phyloP scores from a whole-genome alignment of 2,113 vertebrate genomes.

The Mesitornis unicolor region DNA sequence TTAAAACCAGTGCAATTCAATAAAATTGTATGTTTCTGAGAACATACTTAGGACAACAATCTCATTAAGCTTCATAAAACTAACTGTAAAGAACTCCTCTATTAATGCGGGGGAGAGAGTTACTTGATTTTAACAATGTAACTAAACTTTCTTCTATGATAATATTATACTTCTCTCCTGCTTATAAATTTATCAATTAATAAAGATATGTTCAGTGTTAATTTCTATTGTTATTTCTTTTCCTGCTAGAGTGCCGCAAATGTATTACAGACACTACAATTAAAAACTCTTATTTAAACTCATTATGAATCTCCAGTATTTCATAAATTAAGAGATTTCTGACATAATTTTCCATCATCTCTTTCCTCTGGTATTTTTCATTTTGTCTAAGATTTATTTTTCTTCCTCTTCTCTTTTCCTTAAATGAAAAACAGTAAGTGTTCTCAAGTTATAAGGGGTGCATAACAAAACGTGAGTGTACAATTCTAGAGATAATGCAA shows the following conservation, averaged over 20 bases:
- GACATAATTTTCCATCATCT: neutral
- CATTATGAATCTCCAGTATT: neutral
- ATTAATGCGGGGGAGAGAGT: neutral
- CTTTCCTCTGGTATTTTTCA: neutral
- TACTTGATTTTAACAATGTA: neutral
- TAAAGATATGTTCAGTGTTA: neutral
- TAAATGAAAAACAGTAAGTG: neutral
- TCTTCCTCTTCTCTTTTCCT: neutral
- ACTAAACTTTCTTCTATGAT: neutral
- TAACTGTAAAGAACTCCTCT: accelerated
- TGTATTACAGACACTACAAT: accelerated
- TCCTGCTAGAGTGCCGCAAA: neutral
- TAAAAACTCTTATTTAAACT: neutral
- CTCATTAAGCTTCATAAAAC: neutral
- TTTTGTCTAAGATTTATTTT: neutral
- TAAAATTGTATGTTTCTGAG: too few species aligned
- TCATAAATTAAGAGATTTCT: neutral
- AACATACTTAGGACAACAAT: neutral
- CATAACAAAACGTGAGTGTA: neutral
- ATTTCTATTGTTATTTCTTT: neutral
- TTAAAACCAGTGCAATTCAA: neutral
- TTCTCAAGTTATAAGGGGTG: neutral
- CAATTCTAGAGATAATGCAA: neutral
- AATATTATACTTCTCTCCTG: neutral
- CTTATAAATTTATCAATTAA: neutral